These are phyloP conservation scores for Nasonovia ribisnigri DNA, from an alignment of 2,888 invertebrate species.

Conservation along the genomic window DNA sequence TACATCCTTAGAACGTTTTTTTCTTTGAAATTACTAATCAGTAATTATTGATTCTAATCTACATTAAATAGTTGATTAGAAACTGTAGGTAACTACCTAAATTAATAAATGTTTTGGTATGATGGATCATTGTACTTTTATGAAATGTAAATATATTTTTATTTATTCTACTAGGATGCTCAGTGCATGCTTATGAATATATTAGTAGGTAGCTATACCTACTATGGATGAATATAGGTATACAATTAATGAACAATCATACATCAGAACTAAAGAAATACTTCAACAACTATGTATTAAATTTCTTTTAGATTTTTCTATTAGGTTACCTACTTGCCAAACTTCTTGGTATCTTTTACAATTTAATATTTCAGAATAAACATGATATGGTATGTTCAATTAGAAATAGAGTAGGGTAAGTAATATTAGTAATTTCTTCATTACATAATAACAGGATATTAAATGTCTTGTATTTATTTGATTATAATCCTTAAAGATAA, in stretches of 20 bases:
- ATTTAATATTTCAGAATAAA: not conserved
- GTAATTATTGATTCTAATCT: not conserved
- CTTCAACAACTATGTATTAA: constrained; percentile 21
- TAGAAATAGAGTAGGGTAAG: not conserved
- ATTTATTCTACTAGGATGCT: constrained; percentile 32
- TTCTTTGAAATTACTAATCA: not conserved
- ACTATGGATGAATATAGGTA: constrained; percentile 8
- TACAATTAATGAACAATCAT: not conserved
- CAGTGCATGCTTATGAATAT: constrained; percentile 43
- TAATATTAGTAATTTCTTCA: constrained; percentile 8
- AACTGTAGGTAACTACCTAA: not conserved
- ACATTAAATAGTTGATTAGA: not conserved
- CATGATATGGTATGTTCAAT: constrained; percentile 1
- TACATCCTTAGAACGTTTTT: not conserved
- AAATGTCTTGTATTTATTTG: not conserved
- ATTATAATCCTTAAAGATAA: not conserved
- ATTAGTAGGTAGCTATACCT: constrained; percentile 14
- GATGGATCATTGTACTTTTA: constrained; percentile 25
- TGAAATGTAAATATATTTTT: constrained; percentile 5
- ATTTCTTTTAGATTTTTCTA: constrained; percentile 1
- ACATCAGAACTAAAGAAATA: not conserved
- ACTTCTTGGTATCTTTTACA: not conserved
- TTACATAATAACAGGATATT: constrained; percentile 24
- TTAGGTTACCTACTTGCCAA: not conserved
- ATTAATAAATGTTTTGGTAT: not conserved